These are phyloP conservation scores for Neomicropteryx cornuta DNA, from an alignment of 1,140 invertebrate species.

Conservation along the genomic window DNA sequence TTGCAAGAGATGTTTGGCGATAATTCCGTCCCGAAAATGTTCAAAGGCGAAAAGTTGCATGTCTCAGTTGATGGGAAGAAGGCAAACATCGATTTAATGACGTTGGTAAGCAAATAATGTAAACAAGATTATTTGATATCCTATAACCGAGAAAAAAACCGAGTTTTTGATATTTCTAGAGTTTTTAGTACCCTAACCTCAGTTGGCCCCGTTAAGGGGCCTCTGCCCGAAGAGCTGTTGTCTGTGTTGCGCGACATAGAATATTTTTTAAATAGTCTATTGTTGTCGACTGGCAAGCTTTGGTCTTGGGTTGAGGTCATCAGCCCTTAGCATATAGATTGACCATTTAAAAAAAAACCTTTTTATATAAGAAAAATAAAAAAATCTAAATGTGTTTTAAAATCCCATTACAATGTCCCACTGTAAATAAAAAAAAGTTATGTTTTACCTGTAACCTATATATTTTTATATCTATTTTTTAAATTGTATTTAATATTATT, in stretches of 20 bases:
- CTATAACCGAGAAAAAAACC: neutral
- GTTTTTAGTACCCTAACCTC: constrained; percentile 5
- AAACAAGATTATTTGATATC: neutral
- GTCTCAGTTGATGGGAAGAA: constrained; percentile 77
- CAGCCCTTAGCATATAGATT: too few species aligned
- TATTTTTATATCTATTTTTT: too few species aligned
- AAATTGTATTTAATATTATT: too few species aligned
- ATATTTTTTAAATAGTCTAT: neutral
- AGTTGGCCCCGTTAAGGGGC: neutral
- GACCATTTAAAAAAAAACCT: too few species aligned
- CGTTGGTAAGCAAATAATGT: constrained; percentile 46
- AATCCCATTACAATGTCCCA: too few species aligned
- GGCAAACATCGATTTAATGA: constrained; percentile 76
- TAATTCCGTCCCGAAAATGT: constrained; percentile 87
- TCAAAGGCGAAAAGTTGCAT: constrained; percentile 80
- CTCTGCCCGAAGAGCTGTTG: neutral
- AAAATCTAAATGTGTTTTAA: too few species aligned
- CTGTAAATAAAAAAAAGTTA: too few species aligned
- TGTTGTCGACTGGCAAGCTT: too few species aligned
- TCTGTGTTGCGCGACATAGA: neutral
- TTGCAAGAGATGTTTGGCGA: constrained; percentile 93
- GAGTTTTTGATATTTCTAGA: neutral
- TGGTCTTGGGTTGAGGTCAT: too few species aligned
- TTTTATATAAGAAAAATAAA: too few species aligned
- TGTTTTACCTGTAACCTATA: too few species aligned